phyloP scores from a whole-genome alignment of 1,140 invertebrate species.

The Eulimnadia texana region DNA sequence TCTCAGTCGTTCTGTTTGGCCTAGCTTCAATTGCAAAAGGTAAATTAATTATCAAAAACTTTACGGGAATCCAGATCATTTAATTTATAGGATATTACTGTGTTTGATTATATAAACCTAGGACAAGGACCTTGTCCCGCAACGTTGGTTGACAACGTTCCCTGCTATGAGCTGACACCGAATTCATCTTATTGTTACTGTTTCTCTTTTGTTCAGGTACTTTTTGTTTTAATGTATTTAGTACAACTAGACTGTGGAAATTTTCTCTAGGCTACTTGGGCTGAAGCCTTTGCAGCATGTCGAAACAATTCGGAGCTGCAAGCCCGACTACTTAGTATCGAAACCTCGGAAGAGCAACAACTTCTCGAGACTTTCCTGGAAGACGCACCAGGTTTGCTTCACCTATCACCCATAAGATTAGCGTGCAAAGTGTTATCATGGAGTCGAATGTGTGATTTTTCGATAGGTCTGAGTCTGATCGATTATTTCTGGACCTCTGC shows the following conservation, averaged over 20 bases:
- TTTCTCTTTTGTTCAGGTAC: neutral
- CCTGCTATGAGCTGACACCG: neutral
- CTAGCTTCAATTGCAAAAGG: too few relatives aligned
- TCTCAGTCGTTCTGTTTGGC: too few relatives aligned
- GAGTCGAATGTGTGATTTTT: neutral
- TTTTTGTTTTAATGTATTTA: neutral
- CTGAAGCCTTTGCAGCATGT: neutral
- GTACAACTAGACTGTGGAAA: neutral
- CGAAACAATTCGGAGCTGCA: neutral
- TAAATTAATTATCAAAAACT: too few relatives aligned
- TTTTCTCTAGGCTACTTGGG: neutral
- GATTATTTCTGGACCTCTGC: neutral
- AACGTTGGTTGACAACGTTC: neutral
- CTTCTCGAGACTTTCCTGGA: neutral
- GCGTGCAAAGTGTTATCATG: neutral
- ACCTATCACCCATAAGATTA: neutral
- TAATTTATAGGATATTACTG: too few relatives aligned
- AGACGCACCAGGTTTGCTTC: neutral
- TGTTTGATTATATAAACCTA: neutral
- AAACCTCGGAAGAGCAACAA: neutral
- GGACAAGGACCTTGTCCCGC: neutral
- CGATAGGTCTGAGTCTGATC: neutral
- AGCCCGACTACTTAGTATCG: neutral
- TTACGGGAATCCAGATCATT: too few relatives aligned
- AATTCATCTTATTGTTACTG: neutral